Conservation (phyloP, 2,797 vertebrate species). For the Aulostomus chinensis region DNA sequence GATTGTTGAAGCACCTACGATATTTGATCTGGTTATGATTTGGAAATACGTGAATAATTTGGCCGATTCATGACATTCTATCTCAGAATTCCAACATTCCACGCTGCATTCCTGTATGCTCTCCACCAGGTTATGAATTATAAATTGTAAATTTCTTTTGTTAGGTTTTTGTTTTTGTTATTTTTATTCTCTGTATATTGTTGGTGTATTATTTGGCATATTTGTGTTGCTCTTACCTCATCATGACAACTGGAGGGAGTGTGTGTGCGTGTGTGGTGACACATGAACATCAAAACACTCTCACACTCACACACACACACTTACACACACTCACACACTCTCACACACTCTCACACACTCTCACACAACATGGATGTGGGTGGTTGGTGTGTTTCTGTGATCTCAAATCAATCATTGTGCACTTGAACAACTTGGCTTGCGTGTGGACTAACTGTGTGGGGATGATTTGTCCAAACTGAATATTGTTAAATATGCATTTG, state of each 20-base stretch:
- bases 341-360: slow-evolving; percentile 21
- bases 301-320: too few relatives aligned
- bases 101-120: slow-evolving; percentile 54
- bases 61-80: too few relatives aligned
- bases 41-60: too few relatives aligned
- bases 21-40: too few relatives aligned
- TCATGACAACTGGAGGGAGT: slow-evolving; percentile 75
- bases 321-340: slow-evolving; percentile 14
- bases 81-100: slow-evolving; percentile 23
- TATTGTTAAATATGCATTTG: slow-evolving; percentile 82
- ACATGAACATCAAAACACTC: slow-evolving; percentile 25
- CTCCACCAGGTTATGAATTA: slow-evolving; percentile 50
- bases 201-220: slow-evolving; percentile 61
- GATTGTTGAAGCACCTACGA: too few relatives aligned
- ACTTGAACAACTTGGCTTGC: slow-evolving; percentile 80
- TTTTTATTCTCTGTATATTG: slow-evolving; percentile 54
- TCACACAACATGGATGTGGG: slow-evolving; percentile 44
- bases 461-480: slow-evolving; percentile 69
- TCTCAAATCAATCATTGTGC: slow-evolving; percentile 75
- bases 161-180: too few relatives aligned
- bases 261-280: slow-evolving; percentile 32
- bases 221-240: slow-evolving; percentile 78
- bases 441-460: slow-evolving; percentile 78
- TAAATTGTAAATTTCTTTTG: slow-evolving; percentile 42
- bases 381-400: slow-evolving; percentile 58